Conservation (phyloP, 1,140 invertebrate species). For the Drosophila bifasciata region DNA sequence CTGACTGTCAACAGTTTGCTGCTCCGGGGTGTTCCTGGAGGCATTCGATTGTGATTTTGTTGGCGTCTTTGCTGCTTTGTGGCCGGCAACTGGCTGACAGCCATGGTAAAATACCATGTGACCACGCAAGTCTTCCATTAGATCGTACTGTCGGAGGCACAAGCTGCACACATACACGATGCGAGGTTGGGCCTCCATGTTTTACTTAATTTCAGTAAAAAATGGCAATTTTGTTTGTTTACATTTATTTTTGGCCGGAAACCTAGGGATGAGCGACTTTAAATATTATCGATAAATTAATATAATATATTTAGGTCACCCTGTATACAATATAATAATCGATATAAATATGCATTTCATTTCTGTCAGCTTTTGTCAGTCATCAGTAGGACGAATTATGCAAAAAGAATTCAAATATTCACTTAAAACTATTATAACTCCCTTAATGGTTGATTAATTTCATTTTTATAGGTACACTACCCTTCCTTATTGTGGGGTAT, state of each 20-base stretch:
- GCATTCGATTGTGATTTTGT: slow-evolving; percentile 14
- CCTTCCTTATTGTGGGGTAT: no score
- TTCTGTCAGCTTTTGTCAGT: not conserved
- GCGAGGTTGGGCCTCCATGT: slow-evolving; percentile 47
- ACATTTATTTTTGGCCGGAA: not conserved
- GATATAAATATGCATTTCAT: no score
- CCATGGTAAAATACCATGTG: slow-evolving; percentile 85
- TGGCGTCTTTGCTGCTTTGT: slow-evolving; percentile 11
- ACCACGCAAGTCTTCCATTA: slow-evolving; percentile 84
- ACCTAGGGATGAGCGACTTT: no score
- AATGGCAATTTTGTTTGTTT: not conserved
- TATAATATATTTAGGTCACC: no score
- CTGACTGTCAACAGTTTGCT: not conserved
- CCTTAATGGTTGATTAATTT: no score
- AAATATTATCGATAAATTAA: no score
- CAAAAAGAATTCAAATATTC: no score
- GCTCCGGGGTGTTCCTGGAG: slow-evolving; percentile 5
- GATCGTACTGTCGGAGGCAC: slow-evolving; percentile 85
- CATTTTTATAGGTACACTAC: no score
- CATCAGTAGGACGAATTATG: no score
- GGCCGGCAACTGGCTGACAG: slow-evolving; percentile 38
- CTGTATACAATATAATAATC: no score
- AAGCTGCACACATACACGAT: slow-evolving; percentile 85
- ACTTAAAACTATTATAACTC: no score
- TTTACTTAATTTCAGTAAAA: not conserved